phyloP scores from a whole-genome alignment of 2,888 invertebrate genomes.

The Euplexia lucipara region DNA sequence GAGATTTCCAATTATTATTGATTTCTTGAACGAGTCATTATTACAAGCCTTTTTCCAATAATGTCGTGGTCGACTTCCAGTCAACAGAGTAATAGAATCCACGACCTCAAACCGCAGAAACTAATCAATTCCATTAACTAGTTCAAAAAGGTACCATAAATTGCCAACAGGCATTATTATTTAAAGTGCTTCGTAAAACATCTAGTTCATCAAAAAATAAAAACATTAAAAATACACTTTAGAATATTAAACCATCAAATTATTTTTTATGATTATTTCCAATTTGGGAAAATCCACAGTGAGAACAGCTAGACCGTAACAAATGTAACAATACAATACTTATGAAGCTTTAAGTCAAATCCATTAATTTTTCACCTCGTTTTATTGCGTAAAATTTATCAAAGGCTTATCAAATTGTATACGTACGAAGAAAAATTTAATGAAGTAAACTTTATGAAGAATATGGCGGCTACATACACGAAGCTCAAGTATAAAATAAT shows the following conservation, averaged over 20 bases:
- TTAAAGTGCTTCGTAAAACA: conserved; percentile 10
- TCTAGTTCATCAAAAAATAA: background rate
- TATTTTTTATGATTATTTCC: conserved; percentile 26
- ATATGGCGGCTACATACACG: conserved; percentile 25
- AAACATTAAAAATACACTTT: conserved; percentile 10
- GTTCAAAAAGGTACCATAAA: background rate
- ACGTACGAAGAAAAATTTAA: conserved; percentile 30
- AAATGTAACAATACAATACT: too few relatives aligned
- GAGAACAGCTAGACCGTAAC: too few relatives aligned
- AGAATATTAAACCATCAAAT: conserved; percentile 37
- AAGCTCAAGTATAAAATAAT: conserved; percentile 34
- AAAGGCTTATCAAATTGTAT: conserved; percentile 31
- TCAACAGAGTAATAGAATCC: background rate
- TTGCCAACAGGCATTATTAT: background rate
- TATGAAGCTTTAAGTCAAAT: conserved; percentile 20
- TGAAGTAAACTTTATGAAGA: conserved; percentile 32
- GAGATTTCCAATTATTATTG: too few relatives aligned
- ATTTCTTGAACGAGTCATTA: too few relatives aligned
- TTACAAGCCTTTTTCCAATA: too few relatives aligned
- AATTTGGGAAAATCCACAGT: too few relatives aligned
- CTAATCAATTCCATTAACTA: background rate
- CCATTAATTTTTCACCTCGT: conserved; percentile 28
- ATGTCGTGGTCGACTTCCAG: too few relatives aligned
- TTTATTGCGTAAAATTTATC: conserved; percentile 11
- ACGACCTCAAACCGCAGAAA: background rate